Evolutionary conservation across 2,888 invertebrate species (phyloP).

Genomic region (Netelia virgata): DNA sequence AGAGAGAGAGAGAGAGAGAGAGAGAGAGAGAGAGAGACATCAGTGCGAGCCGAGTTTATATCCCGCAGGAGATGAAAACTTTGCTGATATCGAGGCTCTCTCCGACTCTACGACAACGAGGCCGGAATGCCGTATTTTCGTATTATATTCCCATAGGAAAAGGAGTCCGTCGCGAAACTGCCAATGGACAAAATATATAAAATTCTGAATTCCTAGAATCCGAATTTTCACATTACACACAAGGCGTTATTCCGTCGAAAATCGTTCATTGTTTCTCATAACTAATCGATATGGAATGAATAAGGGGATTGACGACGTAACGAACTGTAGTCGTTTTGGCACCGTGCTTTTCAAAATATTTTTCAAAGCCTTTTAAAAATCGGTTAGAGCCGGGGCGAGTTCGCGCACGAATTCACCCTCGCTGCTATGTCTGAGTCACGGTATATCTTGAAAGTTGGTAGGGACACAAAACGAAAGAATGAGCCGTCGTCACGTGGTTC

Average conservation of each 20-base stretch:
- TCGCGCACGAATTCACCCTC: neutral
- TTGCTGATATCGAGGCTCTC: slow-evolving; percentile 31
- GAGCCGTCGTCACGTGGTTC: slow-evolving; percentile 66
- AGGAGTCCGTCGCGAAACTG: neutral
- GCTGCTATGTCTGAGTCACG: neutral
- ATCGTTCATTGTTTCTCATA: neutral
- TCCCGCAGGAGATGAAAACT: slow-evolving; percentile 39
- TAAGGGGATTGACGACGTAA: neutral
- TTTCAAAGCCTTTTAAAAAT: neutral
- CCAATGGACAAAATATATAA: slow-evolving; percentile 3
- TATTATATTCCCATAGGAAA: slow-evolving; percentile 28
- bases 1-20: slow-evolving; percentile 8
- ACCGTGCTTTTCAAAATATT: neutral
- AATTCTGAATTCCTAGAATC: slow-evolving; percentile 3
- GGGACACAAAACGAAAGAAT: slow-evolving; percentile 51
- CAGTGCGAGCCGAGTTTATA: slow-evolving; percentile 42
- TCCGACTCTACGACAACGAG: slow-evolving; percentile 12
- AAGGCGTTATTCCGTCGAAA: no score
- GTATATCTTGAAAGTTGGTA: slow-evolving; percentile 20
- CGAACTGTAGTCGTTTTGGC: neutral
- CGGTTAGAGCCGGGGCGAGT: neutral
- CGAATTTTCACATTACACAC: neutral
- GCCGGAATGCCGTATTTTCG: neutral
- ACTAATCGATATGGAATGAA: neutral
- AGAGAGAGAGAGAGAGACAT: slow-evolving; percentile 11